Evolutionary conservation across 2,888 invertebrate species (phyloP).

Genomic region (Cantharis nigra): DNA sequence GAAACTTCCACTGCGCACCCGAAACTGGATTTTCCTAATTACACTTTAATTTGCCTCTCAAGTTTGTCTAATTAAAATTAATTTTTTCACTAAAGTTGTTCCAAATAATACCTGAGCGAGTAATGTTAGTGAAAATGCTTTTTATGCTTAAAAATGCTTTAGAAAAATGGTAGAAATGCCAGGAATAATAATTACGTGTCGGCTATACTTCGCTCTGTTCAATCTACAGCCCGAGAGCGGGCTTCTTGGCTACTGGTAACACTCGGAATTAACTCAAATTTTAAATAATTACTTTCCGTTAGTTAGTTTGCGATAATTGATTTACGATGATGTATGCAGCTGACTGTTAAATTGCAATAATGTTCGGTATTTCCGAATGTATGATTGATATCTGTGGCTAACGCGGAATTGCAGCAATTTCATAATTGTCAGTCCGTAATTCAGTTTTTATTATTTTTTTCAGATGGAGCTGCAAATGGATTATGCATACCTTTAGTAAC

Average conservation of each 20-base stretch:
- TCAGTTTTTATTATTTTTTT: conserved; percentile 34
- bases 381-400: not conserved
- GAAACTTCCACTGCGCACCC: not conserved
- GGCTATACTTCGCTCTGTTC: too few species aligned
- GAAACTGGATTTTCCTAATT: not conserved
- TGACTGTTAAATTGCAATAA: not conserved
- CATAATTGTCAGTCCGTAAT: not conserved
- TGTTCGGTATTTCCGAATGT: not conserved
- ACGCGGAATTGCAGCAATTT: not conserved
- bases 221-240: too few species aligned
- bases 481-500: conserved; percentile 60
- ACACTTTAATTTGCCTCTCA: not conserved
- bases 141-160: too few species aligned
- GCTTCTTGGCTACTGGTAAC: too few species aligned
- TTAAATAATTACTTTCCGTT: not conserved
- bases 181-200: too few species aligned
- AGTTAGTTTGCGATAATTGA: not conserved
- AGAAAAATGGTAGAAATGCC: too few species aligned
- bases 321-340: not conserved
- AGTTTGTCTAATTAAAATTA: not conserved
- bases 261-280: not conserved
- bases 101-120: too few species aligned
- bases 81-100: not conserved
- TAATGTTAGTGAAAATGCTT: too few species aligned
- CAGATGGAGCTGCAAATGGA: conserved; percentile 52